Conservation (phyloP, 2,113 vertebrate species). For the Bos taurus region DNA sequence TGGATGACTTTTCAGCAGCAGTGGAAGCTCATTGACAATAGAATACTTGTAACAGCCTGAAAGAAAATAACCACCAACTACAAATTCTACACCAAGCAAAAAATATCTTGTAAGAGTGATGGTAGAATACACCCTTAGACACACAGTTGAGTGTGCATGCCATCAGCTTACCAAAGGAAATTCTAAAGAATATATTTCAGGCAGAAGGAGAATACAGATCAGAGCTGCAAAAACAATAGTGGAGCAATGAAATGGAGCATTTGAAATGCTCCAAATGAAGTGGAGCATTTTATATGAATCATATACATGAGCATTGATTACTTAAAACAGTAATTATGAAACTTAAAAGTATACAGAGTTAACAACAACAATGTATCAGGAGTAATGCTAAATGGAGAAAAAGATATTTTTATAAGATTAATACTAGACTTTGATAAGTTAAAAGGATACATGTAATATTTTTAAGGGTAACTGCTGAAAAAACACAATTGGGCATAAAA, state of each 20-base stretch:
- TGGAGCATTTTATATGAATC: not conserved
- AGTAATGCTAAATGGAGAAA: not conserved
- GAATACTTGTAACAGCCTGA: not conserved
- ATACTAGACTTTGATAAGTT: not conserved
- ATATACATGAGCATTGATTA: not conserved
- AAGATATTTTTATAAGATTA: not conserved
- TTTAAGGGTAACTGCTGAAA: not conserved
- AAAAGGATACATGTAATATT: not conserved
- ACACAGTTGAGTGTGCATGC: not conserved
- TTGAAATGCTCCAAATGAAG: too few relatives aligned
- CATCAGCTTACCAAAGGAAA: not conserved
- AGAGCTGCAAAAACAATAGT: not conserved
- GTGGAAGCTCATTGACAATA: not conserved
- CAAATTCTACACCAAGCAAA: not conserved
- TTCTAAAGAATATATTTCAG: constrained; percentile 13
- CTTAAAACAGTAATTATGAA: not conserved
- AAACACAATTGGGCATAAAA: not conserved
- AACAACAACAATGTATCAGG: not conserved
- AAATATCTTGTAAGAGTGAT: not conserved
- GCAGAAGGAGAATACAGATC: not conserved
- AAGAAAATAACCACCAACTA: not conserved
- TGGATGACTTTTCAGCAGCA: not conserved
- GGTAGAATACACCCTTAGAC: not conserved
- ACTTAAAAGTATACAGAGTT: not conserved
- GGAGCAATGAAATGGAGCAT: not conserved